Evolutionary conservation across 2,888 invertebrate species (phyloP), one percentile per base, ranked within the genome.

Genomic region (Acleris holmiana): DNA sequence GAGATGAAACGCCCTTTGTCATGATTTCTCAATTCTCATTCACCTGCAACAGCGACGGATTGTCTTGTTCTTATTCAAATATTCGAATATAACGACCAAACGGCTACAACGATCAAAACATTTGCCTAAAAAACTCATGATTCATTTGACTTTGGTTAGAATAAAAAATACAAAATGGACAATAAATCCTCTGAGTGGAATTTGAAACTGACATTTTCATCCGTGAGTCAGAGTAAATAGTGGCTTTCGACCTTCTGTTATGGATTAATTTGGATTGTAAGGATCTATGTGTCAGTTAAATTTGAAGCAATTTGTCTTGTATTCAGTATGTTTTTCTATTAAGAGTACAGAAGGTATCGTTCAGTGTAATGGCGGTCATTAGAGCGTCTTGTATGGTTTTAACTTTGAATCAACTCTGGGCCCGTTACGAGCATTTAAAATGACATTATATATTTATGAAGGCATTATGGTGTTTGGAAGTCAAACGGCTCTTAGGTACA

Each of bases 271-370:
- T 65, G 19, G 49, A 19, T 29, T 46, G 35, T 7, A 15, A n/a
- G 46, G 58, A 40, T 47, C 58, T 68, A 58, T 67, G 60, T 68
- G 66, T 60, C 66, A 60, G 55, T 68, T 66, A 70, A 68, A 69
- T 67, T 68, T 69, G 67, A 68, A 64, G 68, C 65, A 67, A 72
- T 70, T 62, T 68, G 62, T 72, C 71, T 69, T 68, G 62, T 60
- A 68, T 72, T 69, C 69, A 68, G 63, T 56, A 66, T 69, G 54
- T 50, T 67, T 65, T 67, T 66, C 67, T 67, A 62, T 67, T 57
- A 62, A 49, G 68, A 63, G 61, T 60, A 67, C 60, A 65, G 65
- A 65, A 55, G 65, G 55, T 66, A 40, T 59, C 51, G 35, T 48
- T 59, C 35, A 57, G 29, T 29, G 41, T 66, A 58, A 66, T 61